Conservation (phyloP, 2,888 invertebrate species). For the Ceratothoa steindachneri region DNA sequence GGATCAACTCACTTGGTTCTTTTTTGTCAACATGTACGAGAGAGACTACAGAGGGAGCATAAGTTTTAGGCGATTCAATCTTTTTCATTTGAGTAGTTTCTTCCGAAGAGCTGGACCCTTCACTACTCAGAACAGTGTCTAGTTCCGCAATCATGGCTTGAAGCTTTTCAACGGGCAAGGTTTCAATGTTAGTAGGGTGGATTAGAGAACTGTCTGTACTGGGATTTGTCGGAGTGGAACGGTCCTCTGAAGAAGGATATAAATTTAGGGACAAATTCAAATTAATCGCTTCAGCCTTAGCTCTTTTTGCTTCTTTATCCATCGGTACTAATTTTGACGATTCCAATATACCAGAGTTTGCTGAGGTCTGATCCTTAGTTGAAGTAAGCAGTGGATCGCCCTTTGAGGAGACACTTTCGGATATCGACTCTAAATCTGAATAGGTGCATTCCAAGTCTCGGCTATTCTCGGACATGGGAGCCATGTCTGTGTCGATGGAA, state of each 20-base stretch:
- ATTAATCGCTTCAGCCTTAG: not conserved
- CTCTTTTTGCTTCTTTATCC: not conserved
- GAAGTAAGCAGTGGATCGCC: slow-evolving; percentile 9
- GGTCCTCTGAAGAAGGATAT: not conserved
- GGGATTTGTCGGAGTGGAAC: not conserved
- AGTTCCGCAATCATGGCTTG: slow-evolving; percentile 46
- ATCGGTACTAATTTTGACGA: not conserved
- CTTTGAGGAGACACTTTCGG: slow-evolving; percentile 36
- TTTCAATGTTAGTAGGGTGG: slow-evolving; percentile 3
- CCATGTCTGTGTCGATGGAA: slow-evolving; percentile 45
- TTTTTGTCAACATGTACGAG: not conserved
- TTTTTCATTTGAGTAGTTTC: not conserved
- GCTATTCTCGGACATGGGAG: slow-evolving; percentile 40
- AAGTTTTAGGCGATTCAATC: not conserved
- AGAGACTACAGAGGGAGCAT: not conserved
- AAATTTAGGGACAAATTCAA: not conserved
- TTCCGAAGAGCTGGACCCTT: not conserved
- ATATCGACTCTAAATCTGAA: slow-evolving; percentile 42
- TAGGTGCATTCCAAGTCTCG: slow-evolving; percentile 41
- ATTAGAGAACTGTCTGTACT: not conserved
- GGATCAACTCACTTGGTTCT: not conserved
- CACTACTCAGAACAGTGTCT: slow-evolving; percentile 40
- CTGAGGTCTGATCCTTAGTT: not conserved
- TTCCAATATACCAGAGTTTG: not conserved
- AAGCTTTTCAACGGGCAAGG: slow-evolving; percentile 40